phyloP scores from a whole-genome alignment of 2,888 invertebrate genomes.

The Mythimna pallens region DNA sequence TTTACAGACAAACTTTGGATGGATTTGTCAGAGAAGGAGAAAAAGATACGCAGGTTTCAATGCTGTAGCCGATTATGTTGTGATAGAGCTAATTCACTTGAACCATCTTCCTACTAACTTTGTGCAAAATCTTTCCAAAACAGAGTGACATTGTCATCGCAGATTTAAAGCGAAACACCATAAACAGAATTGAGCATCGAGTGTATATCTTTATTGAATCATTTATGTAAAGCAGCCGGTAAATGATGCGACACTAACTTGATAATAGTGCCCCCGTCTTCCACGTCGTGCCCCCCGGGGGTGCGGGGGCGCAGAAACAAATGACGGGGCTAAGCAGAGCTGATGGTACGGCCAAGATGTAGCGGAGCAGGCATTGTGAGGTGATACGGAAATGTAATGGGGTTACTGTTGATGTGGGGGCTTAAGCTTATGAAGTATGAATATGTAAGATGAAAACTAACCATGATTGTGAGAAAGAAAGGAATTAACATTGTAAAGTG shows the following conservation, averaged over 20 bases:
- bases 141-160: not conserved
- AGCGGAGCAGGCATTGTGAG: slow-evolving; percentile 41
- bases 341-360: slow-evolving; percentile 60
- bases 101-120: too few relatives aligned
- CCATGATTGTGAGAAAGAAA: not conserved
- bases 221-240: slow-evolving; percentile 80
- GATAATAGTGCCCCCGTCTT: slow-evolving; percentile 72
- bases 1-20: too few relatives aligned
- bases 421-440: not conserved
- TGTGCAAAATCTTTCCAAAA: not conserved
- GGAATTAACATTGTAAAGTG: not conserved
- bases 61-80: too few relatives aligned
- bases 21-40: too few relatives aligned
- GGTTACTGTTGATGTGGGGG: slow-evolving; percentile 17
- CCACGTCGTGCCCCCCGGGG: slow-evolving; percentile 9
- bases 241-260: slow-evolving; percentile 82
- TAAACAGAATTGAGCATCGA: slow-evolving; percentile 45
- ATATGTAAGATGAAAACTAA: not conserved
- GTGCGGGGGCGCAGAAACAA: slow-evolving; percentile 69
- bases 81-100: too few relatives aligned
- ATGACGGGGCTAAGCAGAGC: slow-evolving; percentile 66
- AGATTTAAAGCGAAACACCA: slow-evolving; percentile 40
- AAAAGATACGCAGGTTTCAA: too few relatives aligned
- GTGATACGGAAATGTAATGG: slow-evolving; percentile 52
- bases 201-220: slow-evolving; percentile 74